These are phyloP conservation scores for Caenorhabditis becei DNA, from an alignment of 2,888 invertebrate species.

Conservation along the genomic window DNA sequence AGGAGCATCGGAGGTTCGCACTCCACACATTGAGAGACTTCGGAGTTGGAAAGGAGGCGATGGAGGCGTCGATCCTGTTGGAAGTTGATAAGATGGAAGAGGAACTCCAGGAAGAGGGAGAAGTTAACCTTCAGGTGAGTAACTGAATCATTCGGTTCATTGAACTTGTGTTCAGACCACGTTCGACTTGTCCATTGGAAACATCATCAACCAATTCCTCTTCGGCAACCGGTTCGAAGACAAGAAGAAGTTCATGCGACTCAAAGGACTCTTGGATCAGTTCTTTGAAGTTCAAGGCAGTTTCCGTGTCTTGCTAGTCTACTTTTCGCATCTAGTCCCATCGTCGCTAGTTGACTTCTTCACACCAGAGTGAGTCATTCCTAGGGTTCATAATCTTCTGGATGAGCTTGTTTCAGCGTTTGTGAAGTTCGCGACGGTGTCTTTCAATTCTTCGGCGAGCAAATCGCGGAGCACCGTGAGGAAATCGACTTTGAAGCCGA, in stretches of 20 bases:
- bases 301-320: slow-evolving; percentile 22
- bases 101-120: slow-evolving; percentile 27
- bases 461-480: slow-evolving; percentile 60
- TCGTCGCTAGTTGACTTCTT: slow-evolving; percentile 31
- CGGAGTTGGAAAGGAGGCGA: slow-evolving; percentile 67
- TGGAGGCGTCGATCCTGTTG: slow-evolving; percentile 62
- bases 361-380: slow-evolving; percentile 37
- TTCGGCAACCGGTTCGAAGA: slow-evolving; percentile 64
- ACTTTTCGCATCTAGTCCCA: slow-evolving; percentile 25
- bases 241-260: slow-evolving; percentile 12
- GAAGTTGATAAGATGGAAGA: slow-evolving; percentile 47
- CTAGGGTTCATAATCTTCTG: neutral
- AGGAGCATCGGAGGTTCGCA: slow-evolving; percentile 63
- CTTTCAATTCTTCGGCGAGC: slow-evolving; percentile 59
- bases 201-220: slow-evolving; percentile 65
- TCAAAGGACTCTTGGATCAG: slow-evolving; percentile 21
- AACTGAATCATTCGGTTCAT: neutral
- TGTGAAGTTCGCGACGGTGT: slow-evolving; percentile 46
- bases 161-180: slow-evolving; percentile 6
- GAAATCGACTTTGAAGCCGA: slow-evolving; percentile 51
- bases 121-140: slow-evolving; percentile 41
- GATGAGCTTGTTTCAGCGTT: slow-evolving; percentile 24
- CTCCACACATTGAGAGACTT: slow-evolving; percentile 63
- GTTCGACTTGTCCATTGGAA: slow-evolving; percentile 62
- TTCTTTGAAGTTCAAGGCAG: slow-evolving; percentile 48